phyloP scores from a whole-genome alignment of 1,140 invertebrate genomes.

The Marisa cornuarietis region DNA sequence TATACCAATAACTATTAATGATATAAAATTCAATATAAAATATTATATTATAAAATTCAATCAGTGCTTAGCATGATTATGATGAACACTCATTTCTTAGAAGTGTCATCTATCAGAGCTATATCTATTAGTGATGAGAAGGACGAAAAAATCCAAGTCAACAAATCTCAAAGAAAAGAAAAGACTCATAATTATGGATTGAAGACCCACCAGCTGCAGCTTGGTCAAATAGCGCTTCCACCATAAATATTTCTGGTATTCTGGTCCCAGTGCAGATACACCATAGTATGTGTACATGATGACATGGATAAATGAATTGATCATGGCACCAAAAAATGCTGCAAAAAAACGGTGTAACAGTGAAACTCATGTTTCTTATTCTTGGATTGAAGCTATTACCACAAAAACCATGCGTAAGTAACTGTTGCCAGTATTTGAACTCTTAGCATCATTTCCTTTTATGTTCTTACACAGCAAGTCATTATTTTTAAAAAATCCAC shows the following conservation, averaged over 20 bases:
- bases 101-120: neutral
- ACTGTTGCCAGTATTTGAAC: no score
- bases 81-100: no score
- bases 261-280: conserved; percentile 61
- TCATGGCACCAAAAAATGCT: conserved; percentile 66
- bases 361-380: no score
- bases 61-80: no score
- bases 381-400: no score
- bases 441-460: no score
- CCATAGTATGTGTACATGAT: conserved; percentile 67
- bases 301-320: conserved; percentile 66
- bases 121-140: neutral
- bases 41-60: no score
- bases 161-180: neutral
- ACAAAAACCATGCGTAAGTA: no score
- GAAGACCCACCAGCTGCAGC: conserved; percentile 62
- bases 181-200: neutral
- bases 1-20: no score
- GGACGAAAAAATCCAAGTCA: neutral
- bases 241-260: conserved; percentile 66
- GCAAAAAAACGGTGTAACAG: conserved; percentile 28
- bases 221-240: conserved; percentile 66
- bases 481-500: no score
- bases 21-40: no score
- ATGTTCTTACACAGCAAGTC: no score